phyloP scores from a whole-genome alignment of 2,888 invertebrate genomes.

The Rhamphomyia laevipes region DNA sequence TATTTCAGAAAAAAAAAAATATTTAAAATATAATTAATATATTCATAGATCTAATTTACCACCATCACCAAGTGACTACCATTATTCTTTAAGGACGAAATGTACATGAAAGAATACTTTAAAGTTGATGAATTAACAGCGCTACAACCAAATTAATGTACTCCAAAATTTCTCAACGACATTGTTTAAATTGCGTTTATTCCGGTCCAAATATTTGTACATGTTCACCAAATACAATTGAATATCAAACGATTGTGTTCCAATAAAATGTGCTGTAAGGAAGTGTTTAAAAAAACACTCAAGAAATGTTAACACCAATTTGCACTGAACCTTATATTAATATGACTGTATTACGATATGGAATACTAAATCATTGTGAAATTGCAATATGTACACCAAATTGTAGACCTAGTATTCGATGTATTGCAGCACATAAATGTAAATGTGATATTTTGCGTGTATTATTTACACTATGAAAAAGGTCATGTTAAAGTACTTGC shows the following conservation, averaged over 20 bases:
- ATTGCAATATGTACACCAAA: slow-evolving; percentile 40
- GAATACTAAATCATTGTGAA: not conserved
- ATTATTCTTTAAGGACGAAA: too few species aligned
- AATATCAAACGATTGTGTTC: too few species aligned
- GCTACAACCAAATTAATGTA: slow-evolving; percentile 20
- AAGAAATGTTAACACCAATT: slow-evolving; percentile 33
- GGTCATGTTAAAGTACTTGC: not conserved
- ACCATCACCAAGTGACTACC: too few species aligned
- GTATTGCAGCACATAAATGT: not conserved
- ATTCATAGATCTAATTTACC: too few species aligned
- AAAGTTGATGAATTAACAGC: too few species aligned
- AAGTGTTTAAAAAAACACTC: slow-evolving; percentile 44
- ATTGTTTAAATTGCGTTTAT: slow-evolving; percentile 43
- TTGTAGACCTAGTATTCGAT: slow-evolving; percentile 25
- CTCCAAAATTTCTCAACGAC: slow-evolving; percentile 28
- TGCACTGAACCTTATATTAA: slow-evolving; percentile 27
- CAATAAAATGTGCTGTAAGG: slow-evolving; percentile 24
- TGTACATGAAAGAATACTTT: too few species aligned
- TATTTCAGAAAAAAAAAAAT: too few species aligned
- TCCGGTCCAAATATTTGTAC: slow-evolving; percentile 45
- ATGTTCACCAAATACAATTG: slow-evolving; percentile 28
- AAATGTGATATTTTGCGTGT: too few species aligned
- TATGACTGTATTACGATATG: slow-evolving; percentile 54
- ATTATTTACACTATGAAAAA: not conserved
- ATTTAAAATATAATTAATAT: too few species aligned